A percentile compares a stretch with the other conserved stretches of the same genome.
phyloP scores from a whole-genome alignment of 2,113 vertebrate species.

The Sardina pilchardus region DNA sequence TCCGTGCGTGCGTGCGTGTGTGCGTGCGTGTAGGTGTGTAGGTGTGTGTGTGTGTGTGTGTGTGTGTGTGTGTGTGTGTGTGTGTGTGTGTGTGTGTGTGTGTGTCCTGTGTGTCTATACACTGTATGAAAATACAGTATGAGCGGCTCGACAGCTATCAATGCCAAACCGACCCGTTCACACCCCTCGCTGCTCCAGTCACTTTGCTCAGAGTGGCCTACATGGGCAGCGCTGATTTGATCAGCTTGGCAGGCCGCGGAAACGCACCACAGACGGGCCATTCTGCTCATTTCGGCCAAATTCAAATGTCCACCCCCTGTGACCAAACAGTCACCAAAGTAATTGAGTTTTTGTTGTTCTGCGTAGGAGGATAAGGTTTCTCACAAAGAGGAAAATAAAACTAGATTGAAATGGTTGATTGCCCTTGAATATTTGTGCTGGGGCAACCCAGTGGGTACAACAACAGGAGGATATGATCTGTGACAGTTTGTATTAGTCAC shows the following conservation, averaged over 20 bases:
- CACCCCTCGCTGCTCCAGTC: neutral
- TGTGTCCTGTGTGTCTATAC: neutral
- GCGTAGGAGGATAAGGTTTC: neutral
- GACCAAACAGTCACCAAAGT: constrained; percentile 9
- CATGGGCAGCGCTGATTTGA: constrained; percentile 29
- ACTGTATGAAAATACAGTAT: no score
- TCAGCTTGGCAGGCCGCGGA: constrained; percentile 16
- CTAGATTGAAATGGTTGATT: neutral
- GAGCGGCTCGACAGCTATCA: neutral
- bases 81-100: neutral
- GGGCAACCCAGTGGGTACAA: neutral
- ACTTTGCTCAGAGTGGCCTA: constrained; percentile 31
- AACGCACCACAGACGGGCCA: constrained; percentile 39
- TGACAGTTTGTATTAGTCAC: neutral
- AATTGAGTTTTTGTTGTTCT: neutral
- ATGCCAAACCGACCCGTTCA: constrained; percentile 6
- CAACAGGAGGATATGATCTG: neutral
- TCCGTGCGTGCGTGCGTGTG: neutral
- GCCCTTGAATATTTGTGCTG: neutral
- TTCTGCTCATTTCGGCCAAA: constrained; percentile 36
- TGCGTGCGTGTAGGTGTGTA: neutral
- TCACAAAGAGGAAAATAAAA: neutral
- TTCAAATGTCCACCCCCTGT: constrained; percentile 31
- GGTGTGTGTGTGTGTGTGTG: neutral
- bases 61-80: neutral